These are phyloP conservation scores for Microcebus murinus DNA, from an alignment of 2,113 vertebrate genomes.

Conservation along the genomic window DNA sequence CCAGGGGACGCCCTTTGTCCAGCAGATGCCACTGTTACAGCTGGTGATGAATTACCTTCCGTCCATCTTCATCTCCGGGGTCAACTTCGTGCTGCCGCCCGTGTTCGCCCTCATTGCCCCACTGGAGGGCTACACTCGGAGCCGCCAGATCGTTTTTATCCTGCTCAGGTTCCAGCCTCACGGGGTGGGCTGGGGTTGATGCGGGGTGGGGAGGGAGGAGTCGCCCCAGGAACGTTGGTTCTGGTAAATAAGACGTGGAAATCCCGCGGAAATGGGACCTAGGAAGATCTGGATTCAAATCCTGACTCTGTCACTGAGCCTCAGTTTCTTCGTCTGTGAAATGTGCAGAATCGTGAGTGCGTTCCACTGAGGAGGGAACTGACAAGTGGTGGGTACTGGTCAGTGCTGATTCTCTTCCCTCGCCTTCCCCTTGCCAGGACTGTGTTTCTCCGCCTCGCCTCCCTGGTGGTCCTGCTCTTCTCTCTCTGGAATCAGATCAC, in stretches of 20 bases:
- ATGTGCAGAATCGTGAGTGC: background rate
- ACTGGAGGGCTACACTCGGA: conserved; percentile 87
- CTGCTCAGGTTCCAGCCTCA: conserved; percentile 83
- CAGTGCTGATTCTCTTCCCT: background rate
- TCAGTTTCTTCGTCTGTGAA: background rate
- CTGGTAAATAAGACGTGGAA: background rate
- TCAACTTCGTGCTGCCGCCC: conserved; percentile 90
- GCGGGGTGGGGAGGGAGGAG: fast-evolving
- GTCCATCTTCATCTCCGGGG: conserved; percentile 90
- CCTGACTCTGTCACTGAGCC: background rate
- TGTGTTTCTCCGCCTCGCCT: conserved; percentile 88
- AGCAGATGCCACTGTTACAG: conserved; percentile 68
- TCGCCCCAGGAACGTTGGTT: background rate
- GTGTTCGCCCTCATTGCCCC: conserved; percentile 87
- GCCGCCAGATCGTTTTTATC: conserved; percentile 87
- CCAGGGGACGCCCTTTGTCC: conserved; percentile 1
- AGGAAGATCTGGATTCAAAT: background rate
- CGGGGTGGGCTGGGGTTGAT: background rate
- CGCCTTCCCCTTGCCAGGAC: conserved; percentile 81
- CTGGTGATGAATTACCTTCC: conserved; percentile 89
- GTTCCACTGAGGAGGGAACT: background rate
- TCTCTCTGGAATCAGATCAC: conserved; percentile 91
- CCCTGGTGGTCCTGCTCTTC: conserved; percentile 87
- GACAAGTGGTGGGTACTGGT: fast-evolving
- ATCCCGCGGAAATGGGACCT: background rate